Percentiles rank a stretch among this genome's conserved stretches.
phyloP scores from a whole-genome alignment of 2,113 vertebrate genomes.

The Heterotis niloticus region DNA sequence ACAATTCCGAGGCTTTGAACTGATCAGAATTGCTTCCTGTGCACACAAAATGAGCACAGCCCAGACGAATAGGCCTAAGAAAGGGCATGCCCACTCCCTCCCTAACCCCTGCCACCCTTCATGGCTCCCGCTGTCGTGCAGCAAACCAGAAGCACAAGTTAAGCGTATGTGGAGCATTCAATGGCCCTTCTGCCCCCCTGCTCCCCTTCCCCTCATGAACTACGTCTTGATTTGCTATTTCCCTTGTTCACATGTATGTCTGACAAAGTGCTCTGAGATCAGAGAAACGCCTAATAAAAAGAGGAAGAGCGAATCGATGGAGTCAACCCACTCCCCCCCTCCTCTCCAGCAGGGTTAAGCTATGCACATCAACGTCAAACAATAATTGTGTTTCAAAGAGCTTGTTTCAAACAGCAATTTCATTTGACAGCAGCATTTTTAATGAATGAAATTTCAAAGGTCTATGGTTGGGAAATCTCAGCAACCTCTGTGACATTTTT shows the following conservation, averaged over 20 bases:
- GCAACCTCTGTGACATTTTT: too few relatives aligned
- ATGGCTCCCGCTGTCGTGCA: too few relatives aligned
- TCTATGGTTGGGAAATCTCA: background rate
- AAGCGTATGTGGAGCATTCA: background rate
- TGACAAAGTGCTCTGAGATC: slow-evolving; percentile 16
- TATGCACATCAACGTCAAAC: slow-evolving; percentile 11
- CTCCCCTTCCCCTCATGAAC: background rate
- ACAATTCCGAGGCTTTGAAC: slow-evolving; percentile 43
- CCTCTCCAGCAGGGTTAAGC: background rate
- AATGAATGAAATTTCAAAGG: background rate
- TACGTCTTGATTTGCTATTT: slow-evolving; percentile 8
- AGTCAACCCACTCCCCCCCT: background rate
- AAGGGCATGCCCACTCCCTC: background rate
- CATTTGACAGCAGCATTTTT: slow-evolving; percentile 2
- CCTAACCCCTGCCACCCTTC: background rate
- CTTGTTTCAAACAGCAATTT: slow-evolving; percentile 7
- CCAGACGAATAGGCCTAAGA: background rate
- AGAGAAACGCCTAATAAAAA: slow-evolving; percentile 21
- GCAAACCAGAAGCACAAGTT: background rate
- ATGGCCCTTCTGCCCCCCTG: background rate
- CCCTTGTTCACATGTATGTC: slow-evolving; percentile 6
- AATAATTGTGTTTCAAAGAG: slow-evolving; percentile 12
- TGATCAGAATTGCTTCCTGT: slow-evolving; percentile 21
- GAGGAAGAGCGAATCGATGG: background rate
- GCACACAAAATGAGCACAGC: slow-evolving; percentile 10